Base-by-base conservation (phyloP, 2,797 vertebrate species). In the Arvicola amphibius region DNA sequence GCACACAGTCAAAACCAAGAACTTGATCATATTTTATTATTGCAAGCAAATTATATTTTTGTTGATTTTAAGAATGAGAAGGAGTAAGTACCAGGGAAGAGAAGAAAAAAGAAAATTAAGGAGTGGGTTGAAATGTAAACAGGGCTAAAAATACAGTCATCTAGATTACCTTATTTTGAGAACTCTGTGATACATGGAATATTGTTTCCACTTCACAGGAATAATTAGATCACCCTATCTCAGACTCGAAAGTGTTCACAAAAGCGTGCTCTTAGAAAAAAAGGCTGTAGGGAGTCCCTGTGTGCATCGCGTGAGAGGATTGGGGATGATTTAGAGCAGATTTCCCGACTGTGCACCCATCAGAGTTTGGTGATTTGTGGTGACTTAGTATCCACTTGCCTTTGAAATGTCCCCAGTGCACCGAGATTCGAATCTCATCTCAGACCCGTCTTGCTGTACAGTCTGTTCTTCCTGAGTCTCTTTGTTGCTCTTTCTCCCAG, bases 401-500 rank as follows among this genome's bases (percentile, higher is more conserved):
- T 96, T 96, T 93, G 81, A 63, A 67, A 46, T 25, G 14, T 3
- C 6, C 23, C 67, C 2, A 92, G 91, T 3, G 0, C 81, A 25
- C n/a, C 79, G 59, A 8, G 2, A 14, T 96, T 94, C 93, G 97
- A 96, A 92, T 74, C 88, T 34, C 0, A 34, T 89, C 34, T 96
- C 17, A 86, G 88, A 91, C 4, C 19, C 37, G 27, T 6, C 16
- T 97, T 92, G 25, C 74, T 69, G 85, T 91, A 91, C 27, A 59
- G 17, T 12, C 13, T 11, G 16, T 43, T 10, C 85, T 88, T 90
- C 46, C 77, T 69, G 29, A 25, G 56, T 4, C 88, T 94, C 69
- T 96, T 94, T 91, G 6, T n/a, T 97, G 96, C 17, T 74, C 13
- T 97, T 97, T 98, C 76, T 59, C 90, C 97, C 93, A 80, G 10